A percentile compares a stretch with the other conserved stretches of the same genome.
These are phyloP conservation scores for Pseudochirops cupreus DNA, from an alignment of 2,797 vertebrate species.

Conservation along the genomic window DNA sequence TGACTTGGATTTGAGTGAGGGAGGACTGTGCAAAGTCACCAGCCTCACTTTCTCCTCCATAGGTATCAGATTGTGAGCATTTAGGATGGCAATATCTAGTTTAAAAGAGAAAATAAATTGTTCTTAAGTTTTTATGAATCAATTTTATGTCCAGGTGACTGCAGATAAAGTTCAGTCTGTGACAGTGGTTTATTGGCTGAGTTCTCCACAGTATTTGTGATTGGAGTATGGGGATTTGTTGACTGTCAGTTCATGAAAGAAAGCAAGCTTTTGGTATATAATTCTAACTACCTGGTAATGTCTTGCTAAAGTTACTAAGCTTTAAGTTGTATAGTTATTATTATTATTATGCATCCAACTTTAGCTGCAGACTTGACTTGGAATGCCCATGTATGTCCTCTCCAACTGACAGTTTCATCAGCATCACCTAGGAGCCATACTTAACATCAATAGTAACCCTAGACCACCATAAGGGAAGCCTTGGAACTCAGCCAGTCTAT, in stretches of 20 bases:
- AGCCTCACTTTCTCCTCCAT: no score
- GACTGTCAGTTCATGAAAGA: neutral
- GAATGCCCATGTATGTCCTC: neutral
- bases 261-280: neutral
- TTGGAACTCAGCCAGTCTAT: conserved; percentile 29
- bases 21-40: no score
- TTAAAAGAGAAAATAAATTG: neutral
- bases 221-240: neutral
- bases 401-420: conserved; percentile 11
- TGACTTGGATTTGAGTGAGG: no score
- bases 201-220: neutral
- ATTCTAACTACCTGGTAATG: neutral
- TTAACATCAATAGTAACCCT: conserved; percentile 48
- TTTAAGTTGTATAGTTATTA: neutral
- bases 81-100: neutral
- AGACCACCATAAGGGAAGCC: conserved; percentile 35
- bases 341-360: neutral
- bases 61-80: neutral
- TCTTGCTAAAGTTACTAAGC: neutral
- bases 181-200: neutral
- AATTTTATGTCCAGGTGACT: neutral
- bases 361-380: neutral
- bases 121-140: neutral
- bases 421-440: conserved; percentile 4
- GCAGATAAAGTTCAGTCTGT: neutral